Percentiles rank a stretch among this genome's conserved stretches.
Conservation (phyloP, 2,113 vertebrate genomes). For the Tympanuchus pallidicinctus region DNA sequence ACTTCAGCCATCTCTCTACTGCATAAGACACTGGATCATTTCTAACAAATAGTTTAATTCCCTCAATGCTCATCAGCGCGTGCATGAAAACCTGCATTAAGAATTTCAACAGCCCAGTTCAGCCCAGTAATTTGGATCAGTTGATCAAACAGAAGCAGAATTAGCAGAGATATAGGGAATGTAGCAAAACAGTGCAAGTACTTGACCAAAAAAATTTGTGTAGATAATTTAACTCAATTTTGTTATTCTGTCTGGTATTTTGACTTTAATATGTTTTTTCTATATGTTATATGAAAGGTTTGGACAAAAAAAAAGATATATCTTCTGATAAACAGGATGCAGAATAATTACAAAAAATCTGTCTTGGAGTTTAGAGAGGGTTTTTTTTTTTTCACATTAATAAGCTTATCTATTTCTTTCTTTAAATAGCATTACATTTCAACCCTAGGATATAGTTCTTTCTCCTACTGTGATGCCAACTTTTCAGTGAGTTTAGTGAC, state of each 20-base stretch:
- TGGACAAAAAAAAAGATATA: not conserved
- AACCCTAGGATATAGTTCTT: not conserved
- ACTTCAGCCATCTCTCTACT: not conserved
- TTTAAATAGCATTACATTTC: not conserved
- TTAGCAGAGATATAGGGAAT: not conserved
- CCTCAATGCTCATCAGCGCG: not conserved
- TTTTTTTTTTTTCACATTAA: not conserved
- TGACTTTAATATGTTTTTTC: not conserved
- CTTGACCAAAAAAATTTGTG: not conserved
- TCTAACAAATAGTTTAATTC: conserved; percentile 11
- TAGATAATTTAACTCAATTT: not conserved
- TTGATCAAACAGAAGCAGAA: not conserved
- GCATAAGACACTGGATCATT: not conserved
- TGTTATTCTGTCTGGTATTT: not conserved
- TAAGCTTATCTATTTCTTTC: not conserved
- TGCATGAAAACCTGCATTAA: not conserved
- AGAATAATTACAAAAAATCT: not conserved
- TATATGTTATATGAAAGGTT: not conserved
- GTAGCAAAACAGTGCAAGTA: not conserved
- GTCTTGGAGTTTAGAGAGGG: not conserved
- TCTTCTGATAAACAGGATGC: not conserved
- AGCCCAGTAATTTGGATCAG: conserved; percentile 5
- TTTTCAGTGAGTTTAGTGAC: not conserved
- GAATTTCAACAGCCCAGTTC: not conserved
- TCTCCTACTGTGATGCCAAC: not conserved